Evolutionary conservation across 2,888 invertebrate genomes (phyloP), one percentile per base, ranked within the genome.

Genomic region (Lepidochrysops patricia): DNA sequence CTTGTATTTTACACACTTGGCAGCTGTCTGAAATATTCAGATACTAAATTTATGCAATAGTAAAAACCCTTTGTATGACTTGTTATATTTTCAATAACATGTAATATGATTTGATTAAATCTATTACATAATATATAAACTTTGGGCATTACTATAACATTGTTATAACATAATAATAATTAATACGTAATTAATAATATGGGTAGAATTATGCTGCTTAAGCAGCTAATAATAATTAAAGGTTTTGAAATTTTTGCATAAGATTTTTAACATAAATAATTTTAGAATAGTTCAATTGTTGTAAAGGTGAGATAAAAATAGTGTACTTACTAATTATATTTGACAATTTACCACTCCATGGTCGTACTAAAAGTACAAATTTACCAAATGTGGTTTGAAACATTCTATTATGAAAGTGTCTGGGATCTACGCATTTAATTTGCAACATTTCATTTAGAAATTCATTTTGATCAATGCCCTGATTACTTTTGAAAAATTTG

Each of bases 291-390:
- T n/a, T n/a, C n/a, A n/a, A 48, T 49, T 1, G 49, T 9, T 23
- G 19, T 19, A 12, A 29, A 23, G 3, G 27, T 27, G 7, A 15
- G 26, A 60, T 12, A 60, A 32, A 25, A 34, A 27, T 19, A 15
- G 32, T 29, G 43, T 37, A 68, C 75, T 76, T 59, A 87, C 88
- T 71, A 63, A 76, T 75, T 63, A 89, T 79, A 68, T 87, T 88
- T 63, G 72, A 71, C 1, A 82, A 52, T 65, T 77, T 83, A n/a
- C 65, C 64, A 0, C 72, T 73, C 89, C 88, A 89, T 0, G 84
- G 79, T n/a, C 86, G 66, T 25, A 88, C 70, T 9, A 88, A 59
- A 15, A 89, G 61, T 6, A 87, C 84, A 66, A 89, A 58, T 57
- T 68, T 73, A 1, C 89, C 89, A 68, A 75, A 85, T 0, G 35